Evolutionary conservation across 2,113 vertebrate species (phyloP).

Genomic region (Carettochelys insculpta): DNA sequence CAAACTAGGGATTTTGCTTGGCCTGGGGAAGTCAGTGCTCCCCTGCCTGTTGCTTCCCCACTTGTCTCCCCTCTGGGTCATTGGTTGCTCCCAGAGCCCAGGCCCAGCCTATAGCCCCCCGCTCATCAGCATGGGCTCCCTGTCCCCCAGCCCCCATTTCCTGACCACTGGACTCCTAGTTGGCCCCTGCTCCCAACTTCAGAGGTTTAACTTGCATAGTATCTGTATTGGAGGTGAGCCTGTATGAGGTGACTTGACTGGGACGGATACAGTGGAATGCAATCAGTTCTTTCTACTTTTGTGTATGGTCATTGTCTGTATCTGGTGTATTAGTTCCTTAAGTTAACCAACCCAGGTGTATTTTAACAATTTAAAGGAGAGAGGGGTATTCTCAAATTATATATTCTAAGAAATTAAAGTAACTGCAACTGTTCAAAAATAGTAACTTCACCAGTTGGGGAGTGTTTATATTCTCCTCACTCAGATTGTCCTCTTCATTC

Average conservation of each 20-base stretch:
- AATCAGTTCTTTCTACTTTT: not conserved
- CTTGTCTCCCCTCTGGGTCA: too few relatives aligned
- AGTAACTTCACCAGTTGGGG: not conserved
- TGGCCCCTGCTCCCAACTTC: too few relatives aligned
- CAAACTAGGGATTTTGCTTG: too few relatives aligned
- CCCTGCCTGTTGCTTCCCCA: too few relatives aligned
- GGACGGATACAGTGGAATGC: not conserved
- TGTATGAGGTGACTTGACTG: not conserved
- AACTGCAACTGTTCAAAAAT: not conserved
- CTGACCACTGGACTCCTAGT: too few relatives aligned
- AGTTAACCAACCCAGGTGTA: accelerated
- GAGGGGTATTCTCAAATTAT: not conserved
- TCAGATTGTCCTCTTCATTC: too few relatives aligned
- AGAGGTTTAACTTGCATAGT: too few relatives aligned
- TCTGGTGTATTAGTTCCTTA: not conserved
- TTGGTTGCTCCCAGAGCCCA: too few relatives aligned
- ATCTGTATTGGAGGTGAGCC: not conserved
- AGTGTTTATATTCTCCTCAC: not conserved
- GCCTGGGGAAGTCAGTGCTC: too few relatives aligned
- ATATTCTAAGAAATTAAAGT: not conserved
- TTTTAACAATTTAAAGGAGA: not conserved
- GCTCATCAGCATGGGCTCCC: too few relatives aligned
- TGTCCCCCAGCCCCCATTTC: too few relatives aligned
- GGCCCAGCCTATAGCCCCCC: too few relatives aligned
- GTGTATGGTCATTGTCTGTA: not conserved